Conservation (phyloP, 64 coral and sea anemone genomes). For the Actinia tenebrosa region DNA sequence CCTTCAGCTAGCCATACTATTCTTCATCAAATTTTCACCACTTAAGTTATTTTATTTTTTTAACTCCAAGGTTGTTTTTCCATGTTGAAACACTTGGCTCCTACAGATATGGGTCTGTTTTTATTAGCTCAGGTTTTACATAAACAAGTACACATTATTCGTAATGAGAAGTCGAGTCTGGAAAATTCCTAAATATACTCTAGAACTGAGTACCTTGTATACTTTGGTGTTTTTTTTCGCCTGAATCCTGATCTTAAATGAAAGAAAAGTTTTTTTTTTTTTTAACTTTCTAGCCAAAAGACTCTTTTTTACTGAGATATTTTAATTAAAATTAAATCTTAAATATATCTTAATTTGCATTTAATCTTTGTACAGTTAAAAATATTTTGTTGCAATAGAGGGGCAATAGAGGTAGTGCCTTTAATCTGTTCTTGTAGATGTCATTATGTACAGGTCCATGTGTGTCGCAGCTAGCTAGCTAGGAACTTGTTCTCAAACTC, state of each 20-base stretch:
- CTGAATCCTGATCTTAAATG: neutral
- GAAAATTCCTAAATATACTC: neutral
- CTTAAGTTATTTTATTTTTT: neutral
- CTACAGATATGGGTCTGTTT: neutral
- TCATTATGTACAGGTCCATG: neutral
- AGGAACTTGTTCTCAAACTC: neutral
- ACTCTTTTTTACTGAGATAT: too few relatives aligned
- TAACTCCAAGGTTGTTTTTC: neutral
- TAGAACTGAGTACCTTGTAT: neutral
- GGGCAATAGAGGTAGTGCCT: too few relatives aligned
- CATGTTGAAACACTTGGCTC: slow-evolving; percentile 10
- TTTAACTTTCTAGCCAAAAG: too few relatives aligned
- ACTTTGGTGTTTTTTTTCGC: neutral
- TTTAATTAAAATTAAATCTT: too few relatives aligned
- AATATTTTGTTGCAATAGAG: too few relatives aligned
- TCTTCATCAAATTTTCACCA: neutral
- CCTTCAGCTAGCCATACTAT: neutral
- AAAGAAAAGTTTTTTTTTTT: neutral
- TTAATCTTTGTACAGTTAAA: too few relatives aligned
- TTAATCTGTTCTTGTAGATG: too few relatives aligned
- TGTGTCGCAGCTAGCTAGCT: neutral
- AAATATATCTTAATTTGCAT: too few relatives aligned
- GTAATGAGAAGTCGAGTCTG: neutral
- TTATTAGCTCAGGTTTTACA: neutral
- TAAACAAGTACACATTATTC: neutral